Base-by-base conservation (phyloP, 2,888 invertebrate species). In the Caenorhabditis afra region DNA sequence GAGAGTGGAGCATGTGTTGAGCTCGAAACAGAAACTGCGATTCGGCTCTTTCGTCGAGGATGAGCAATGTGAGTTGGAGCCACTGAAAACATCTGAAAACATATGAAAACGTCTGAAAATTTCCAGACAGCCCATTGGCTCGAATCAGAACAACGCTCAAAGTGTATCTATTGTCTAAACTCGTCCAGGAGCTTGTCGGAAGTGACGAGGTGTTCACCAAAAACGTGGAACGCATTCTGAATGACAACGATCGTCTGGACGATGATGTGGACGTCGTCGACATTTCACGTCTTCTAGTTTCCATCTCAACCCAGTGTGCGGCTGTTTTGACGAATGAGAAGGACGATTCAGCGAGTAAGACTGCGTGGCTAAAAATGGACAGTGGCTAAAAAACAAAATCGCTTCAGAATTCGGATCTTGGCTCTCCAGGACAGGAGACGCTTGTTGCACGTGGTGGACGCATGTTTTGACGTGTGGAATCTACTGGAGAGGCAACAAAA, bases 401-500 rank as follows among this genome's bases (percentile, higher is more conserved):
- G n/a, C n/a, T 16, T 35, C 41, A 77, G 77, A 79, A 44, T 79
- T 79, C 37, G 79, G 79, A 14, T n/a, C 39, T 4, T 79, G 75
- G 75, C 45, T 79, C 0, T 35, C 59, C 10, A 10, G 66, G 18
- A 70, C 73, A 22, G 89, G 88, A 10, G 90, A 89, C 70, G 85
- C 85, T 14, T 74, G 86, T 44, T 89, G 88, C 57, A 86, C 86
- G 0, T 90, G 90, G 90, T 90, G 90, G 90, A 83, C 88, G 3
- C 87, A 90, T 71, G 77, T 90, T 11, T 57, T 90, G 14, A 86
- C 86, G 4, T 88, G 89, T 77, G 90, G 87, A 11, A 78, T 89
- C 16, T 81, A 70, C 47, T 84, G 81, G 81, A 76, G 82, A 37
- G 81, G 81, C 53, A 85, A 82, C n/a, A 85, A 86, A 53, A 81